A percentile compares a stretch with the other conserved stretches of the same genome.
Conservation (phyloP, 2,113 vertebrate genomes). For the Isurus oxyrinchus region DNA sequence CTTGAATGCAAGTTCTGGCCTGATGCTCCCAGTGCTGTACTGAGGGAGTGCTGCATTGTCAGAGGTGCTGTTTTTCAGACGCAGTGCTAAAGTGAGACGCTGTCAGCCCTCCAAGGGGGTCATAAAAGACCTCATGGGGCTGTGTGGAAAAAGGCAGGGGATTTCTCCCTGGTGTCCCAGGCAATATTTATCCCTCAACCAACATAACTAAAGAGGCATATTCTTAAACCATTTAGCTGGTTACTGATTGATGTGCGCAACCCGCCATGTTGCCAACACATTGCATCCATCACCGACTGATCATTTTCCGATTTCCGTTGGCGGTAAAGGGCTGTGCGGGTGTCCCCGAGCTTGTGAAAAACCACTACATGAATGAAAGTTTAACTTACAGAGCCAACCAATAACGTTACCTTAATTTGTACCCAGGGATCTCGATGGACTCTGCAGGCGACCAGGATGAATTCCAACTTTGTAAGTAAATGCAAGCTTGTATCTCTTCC, state of each 20-base stretch:
- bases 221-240: not conserved
- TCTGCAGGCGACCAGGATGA: slow-evolving; percentile 88
- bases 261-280: not conserved
- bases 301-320: not conserved
- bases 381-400: not conserved
- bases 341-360: not conserved
- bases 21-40: too few relatives aligned
- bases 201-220: not conserved
- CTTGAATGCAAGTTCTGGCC: too few relatives aligned
- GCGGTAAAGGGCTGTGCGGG: not conserved
- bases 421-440: slow-evolving; percentile 94
- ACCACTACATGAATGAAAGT: not conserved
- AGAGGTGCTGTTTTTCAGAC: too few relatives aligned
- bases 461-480: slow-evolving; percentile 82
- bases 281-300: not conserved
- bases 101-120: too few relatives aligned
- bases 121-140: too few relatives aligned
- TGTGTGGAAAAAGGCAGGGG: too few relatives aligned
- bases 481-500: not conserved
- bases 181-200: not conserved
- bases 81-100: too few relatives aligned
- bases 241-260: not conserved
- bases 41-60: too few relatives aligned
- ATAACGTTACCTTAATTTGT: not conserved
- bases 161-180: too few relatives aligned